Evolutionary conservation across 2,888 invertebrate genomes (phyloP).

Genomic region (Euproctis similis): DNA sequence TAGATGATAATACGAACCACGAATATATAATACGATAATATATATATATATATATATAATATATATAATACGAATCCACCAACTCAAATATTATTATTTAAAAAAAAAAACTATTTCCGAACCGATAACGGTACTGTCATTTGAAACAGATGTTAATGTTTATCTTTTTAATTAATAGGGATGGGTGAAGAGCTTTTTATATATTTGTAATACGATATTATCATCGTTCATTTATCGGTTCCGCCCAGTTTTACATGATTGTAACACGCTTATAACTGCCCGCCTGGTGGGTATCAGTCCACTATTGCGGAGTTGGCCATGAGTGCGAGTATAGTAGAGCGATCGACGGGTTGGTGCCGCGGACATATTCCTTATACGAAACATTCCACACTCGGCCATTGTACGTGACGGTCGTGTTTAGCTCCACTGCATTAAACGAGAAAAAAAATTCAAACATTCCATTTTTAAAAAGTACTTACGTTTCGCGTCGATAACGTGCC

Average conservation of each 20-base stretch:
- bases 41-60: too few species aligned
- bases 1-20: too few species aligned
- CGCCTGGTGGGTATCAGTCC: slow-evolving; percentile 35
- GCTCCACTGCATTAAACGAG: slow-evolving; percentile 29
- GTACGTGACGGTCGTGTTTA: slow-evolving; percentile 32
- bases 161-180: slow-evolving; percentile 48
- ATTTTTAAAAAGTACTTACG: slow-evolving; percentile 67
- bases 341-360: neutral
- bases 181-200: slow-evolving; percentile 60
- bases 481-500: slow-evolving; percentile 58
- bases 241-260: slow-evolving; percentile 36
- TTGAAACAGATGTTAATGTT: slow-evolving; percentile 48
- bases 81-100: too few species aligned
- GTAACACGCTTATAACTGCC: slow-evolving; percentile 42
- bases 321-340: neutral
- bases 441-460: slow-evolving; percentile 57
- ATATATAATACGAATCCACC: too few species aligned
- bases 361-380: slow-evolving; percentile 2
- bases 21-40: too few species aligned
- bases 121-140: slow-evolving; percentile 33
- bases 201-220: slow-evolving; percentile 58
- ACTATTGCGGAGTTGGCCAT: slow-evolving; percentile 10
- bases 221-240: slow-evolving; percentile 53
- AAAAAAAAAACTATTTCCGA: slow-evolving; percentile 2
- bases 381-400: slow-evolving; percentile 30